phyloP scores from a whole-genome alignment of 2,888 invertebrate genomes.

The Epinotia bilunana region DNA sequence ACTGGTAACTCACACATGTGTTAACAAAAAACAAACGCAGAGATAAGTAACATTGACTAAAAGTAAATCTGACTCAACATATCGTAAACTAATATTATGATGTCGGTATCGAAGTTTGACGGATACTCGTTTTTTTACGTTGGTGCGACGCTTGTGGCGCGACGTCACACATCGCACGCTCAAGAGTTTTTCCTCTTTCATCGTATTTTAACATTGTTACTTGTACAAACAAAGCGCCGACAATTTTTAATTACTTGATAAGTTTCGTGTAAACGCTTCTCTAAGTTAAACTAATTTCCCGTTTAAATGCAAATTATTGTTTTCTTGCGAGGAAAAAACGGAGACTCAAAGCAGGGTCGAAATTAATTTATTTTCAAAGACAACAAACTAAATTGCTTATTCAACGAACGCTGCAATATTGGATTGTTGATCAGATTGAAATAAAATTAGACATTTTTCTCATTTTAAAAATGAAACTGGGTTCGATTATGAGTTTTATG shows the following conservation, averaged over 20 bases:
- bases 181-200: neutral
- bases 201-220: neutral
- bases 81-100: no score
- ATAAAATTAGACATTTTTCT: constrained; percentile 19
- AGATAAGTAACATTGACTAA: neutral
- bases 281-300: constrained; percentile 20
- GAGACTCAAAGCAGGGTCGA: constrained; percentile 22
- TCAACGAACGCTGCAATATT: constrained; percentile 34
- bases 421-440: constrained; percentile 33
- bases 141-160: neutral
- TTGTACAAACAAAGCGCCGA: constrained; percentile 9
- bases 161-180: neutral
- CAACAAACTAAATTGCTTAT: constrained; percentile 39
- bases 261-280: constrained; percentile 18
- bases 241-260: constrained; percentile 24
- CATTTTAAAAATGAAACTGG: neutral
- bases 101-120: no score
- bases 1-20: no score
- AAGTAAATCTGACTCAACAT: neutral
- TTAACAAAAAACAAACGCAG: neutral
- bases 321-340: constrained; percentile 25
- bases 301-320: constrained; percentile 39
- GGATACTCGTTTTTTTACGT: no score
- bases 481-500: neutral
- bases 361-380: constrained; percentile 41